Evolutionary conservation across 2,113 vertebrate genomes (phyloP).

Genomic region (Sus scrofa): DNA sequence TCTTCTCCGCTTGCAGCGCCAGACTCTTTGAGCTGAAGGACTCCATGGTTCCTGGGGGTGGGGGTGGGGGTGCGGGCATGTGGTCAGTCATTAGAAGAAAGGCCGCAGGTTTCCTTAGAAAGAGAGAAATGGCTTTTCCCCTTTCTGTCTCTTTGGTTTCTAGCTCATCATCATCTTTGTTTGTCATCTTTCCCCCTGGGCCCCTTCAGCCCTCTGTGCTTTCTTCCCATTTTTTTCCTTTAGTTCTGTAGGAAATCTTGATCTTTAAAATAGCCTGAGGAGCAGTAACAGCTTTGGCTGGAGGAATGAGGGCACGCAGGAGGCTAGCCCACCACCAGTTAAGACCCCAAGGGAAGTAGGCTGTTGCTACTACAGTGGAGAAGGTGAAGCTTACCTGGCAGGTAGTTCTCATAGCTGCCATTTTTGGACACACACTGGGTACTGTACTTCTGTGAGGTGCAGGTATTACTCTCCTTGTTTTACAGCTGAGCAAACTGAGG

Average conservation of each 20-base stretch:
- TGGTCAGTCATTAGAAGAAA: conserved; percentile 12
- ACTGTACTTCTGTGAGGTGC: background rate
- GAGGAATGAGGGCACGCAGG: background rate
- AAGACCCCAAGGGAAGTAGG: background rate
- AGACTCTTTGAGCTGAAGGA: conserved; percentile 93
- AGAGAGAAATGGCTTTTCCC: conserved; percentile 10
- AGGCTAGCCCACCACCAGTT: background rate
- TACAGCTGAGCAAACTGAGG: background rate
- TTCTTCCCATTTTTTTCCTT: conserved; percentile 15
- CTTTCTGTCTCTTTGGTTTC: conserved; percentile 5
- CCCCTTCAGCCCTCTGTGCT: background rate
- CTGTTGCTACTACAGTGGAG: background rate
- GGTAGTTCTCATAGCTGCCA: background rate
- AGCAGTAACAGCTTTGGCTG: background rate
- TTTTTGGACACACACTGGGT: background rate
- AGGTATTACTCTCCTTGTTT: background rate
- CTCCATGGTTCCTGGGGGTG: conserved; percentile 87
- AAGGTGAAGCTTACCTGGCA: background rate
- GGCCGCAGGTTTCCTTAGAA: conserved; percentile 48
- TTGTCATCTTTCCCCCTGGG: background rate
- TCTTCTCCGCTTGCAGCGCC: conserved; percentile 93
- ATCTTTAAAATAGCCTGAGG: background rate
- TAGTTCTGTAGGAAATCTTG: background rate
- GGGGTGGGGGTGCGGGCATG: background rate
- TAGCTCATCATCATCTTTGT: background rate